Base-by-base conservation (phyloP, 1,140 invertebrate genomes). In the Drosophila guanche region DNA sequence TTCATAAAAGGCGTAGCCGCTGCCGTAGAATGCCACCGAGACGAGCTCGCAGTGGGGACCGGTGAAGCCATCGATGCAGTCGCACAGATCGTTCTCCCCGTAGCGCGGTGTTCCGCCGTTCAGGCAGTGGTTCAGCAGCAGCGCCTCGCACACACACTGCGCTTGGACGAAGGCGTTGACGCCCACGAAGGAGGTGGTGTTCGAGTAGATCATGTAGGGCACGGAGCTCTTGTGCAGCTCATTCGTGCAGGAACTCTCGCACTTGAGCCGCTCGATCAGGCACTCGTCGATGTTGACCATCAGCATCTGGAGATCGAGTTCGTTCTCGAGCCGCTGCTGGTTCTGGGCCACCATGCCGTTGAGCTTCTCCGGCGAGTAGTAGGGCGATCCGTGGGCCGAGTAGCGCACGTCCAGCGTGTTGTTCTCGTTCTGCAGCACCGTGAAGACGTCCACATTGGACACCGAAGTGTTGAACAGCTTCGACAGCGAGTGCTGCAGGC, bases 371-470 rank as follows among this genome's bases (percentile, higher is more conserved):
- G 97, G 92, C 0, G 95, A 94, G 83, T 97, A 97, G 89, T 98
- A 98, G 0, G 97, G 97, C 0, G 97, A 98, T 0, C 96, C 96
- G 90, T 98, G 97, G 0, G 96, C 97, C 0, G 97, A 96, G 91
- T 96, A 99, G 69, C 97, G 92, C 0, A 98, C 95, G 90, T 99
- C 97, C 37, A 97, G 81, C 0, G 93, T 81, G 4, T 92, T 93
- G 20, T 92, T 93, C 47, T 94, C 94, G 57, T 93, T 92, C 57
- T 95, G 94, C 3, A 97, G 93, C 0, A 99, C 96, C 1, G 97
- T 98, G 76, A 99, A 98, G 0, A 99, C 95, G 88, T 99, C 97
- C 4, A 99, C 96, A 91, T 98, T 98, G 23, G 96, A 93, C 42
- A 94, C 81, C 0, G 94, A 95, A 0, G 95, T 94, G 74, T 97